phyloP scores from a whole-genome alignment of 2,113 vertebrate species.

The Cochlearius cochlearius region DNA sequence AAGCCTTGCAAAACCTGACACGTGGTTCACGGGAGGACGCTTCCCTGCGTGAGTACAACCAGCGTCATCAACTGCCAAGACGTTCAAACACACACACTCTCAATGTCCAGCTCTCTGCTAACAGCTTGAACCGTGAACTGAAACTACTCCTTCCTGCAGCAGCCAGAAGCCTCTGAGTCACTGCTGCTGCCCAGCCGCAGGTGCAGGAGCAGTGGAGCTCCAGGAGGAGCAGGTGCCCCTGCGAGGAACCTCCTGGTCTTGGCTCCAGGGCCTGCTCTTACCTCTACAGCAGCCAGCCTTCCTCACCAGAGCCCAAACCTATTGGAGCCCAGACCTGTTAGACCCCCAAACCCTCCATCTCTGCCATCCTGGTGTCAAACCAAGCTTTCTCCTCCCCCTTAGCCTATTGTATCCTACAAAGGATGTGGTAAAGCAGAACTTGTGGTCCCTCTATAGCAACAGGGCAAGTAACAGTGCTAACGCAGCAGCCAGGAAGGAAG shows the following conservation, averaged over 20 bases:
- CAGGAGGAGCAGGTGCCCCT: neutral
- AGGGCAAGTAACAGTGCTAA: neutral
- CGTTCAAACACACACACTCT: neutral
- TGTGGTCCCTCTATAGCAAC: neutral
- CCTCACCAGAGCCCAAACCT: neutral
- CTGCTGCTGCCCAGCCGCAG: rapidly evolving
- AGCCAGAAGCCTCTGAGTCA: neutral
- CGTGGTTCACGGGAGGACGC: rapidly evolving
- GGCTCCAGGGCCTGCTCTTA: neutral
- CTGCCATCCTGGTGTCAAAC: neutral
- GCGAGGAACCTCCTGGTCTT: neutral
- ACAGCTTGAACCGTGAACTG: neutral
- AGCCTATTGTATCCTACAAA: neutral
- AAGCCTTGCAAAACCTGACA: neutral
- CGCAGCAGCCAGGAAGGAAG: slow-evolving; percentile 36
- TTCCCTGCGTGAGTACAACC: neutral
- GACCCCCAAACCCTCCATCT: neutral
- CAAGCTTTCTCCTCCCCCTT: neutral
- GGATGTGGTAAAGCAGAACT: slow-evolving; percentile 52
- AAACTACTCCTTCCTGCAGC: neutral
- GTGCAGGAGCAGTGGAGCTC: neutral
- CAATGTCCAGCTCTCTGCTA: neutral
- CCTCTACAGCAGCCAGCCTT: neutral
- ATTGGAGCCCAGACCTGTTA: neutral
- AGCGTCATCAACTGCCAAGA: neutral